Base-by-base conservation (phyloP, 2,113 vertebrate genomes). In the Rhinichthys klamathensis region DNA sequence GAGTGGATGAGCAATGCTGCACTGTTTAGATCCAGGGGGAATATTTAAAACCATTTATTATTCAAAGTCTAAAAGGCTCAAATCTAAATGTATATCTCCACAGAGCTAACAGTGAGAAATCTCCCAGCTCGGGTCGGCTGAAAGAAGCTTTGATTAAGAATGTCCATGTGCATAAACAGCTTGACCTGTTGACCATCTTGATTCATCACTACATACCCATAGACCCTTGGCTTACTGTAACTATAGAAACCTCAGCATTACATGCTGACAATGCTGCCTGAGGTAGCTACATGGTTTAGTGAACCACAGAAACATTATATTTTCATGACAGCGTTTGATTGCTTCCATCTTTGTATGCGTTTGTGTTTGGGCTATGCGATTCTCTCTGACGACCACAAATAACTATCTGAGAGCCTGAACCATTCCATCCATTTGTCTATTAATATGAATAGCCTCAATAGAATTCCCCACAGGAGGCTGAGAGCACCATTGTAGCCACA, bases 31-130 rank as follows among this genome's bases (percentile, higher is more conserved):
- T 80, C 78, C 56, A 35, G 10, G 38, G 77, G 65, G 65, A 69
- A 72, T 51, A 81, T 81, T 85, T 80, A 81, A 74, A 81, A n/a
- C 12, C 84, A 85, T 81, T 81, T 49, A 85, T 85, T 85, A 85
- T 85, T 85, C 78, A 85, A 74, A 73, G 25, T 35, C 54, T 61
- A 61, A 76, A 49, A 54, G 25, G 23, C 65, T 56, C 21, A 6
- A 80, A 85, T 80, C 51, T 85, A 72, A 74, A 85, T 63, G 61
- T 30, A 58, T 38, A 46, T 81, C 77, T 61, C 56, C 54, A 30
- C 38, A 46, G 27, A 81, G 84, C n/a, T 85, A 77, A 73, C 75
- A 73, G 44, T 46, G 67, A 85, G 76, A 65, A 84, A 16, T 35
- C 41, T 32, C 15, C 2, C 13, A 84, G 74, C 46, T 67, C 11